Evolutionary conservation across 1,140 invertebrate species (phyloP).

Genomic region (Drosophila kanapiae): DNA sequence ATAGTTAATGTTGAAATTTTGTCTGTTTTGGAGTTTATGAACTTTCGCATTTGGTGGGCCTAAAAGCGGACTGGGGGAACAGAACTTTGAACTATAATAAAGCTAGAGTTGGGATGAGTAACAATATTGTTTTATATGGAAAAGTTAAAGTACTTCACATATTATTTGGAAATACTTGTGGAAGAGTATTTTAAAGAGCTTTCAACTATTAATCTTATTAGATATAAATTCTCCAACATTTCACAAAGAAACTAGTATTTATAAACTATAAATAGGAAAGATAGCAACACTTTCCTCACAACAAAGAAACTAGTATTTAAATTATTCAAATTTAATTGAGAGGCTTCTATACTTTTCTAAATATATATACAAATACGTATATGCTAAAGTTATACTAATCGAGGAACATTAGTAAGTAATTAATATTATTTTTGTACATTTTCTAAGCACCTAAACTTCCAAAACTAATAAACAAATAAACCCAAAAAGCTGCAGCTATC

Average conservation of each 20-base stretch:
- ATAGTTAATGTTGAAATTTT: conserved; percentile 48
- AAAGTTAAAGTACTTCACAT: too few species aligned
- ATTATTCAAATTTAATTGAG: neutral
- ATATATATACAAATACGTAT: neutral
- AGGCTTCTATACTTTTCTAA: neutral
- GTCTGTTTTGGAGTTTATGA: conserved; percentile 9
- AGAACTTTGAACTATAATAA: neutral
- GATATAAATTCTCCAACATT: neutral
- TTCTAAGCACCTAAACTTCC: neutral
- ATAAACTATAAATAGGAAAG: neutral
- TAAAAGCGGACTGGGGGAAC: neutral
- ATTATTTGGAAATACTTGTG: too few species aligned
- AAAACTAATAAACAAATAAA: neutral
- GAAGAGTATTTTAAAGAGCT: neutral
- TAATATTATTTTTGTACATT: conserved; percentile 1
- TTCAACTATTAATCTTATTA: neutral
- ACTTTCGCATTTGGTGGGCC: neutral
- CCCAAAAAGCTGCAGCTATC: neutral
- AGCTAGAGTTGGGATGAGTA: too few species aligned
- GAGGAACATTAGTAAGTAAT: neutral
- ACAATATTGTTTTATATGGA: too few species aligned
- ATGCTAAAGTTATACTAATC: too few species aligned
- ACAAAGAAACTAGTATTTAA: conserved; percentile 11
- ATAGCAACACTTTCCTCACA: neutral
- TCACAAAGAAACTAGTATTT: neutral